A percentile compares a stretch with the other conserved stretches of the same genome.
These are phyloP conservation scores for Salvelinus alpinus DNA, from an alignment of 2,113 vertebrate species.

Conservation along the genomic window DNA sequence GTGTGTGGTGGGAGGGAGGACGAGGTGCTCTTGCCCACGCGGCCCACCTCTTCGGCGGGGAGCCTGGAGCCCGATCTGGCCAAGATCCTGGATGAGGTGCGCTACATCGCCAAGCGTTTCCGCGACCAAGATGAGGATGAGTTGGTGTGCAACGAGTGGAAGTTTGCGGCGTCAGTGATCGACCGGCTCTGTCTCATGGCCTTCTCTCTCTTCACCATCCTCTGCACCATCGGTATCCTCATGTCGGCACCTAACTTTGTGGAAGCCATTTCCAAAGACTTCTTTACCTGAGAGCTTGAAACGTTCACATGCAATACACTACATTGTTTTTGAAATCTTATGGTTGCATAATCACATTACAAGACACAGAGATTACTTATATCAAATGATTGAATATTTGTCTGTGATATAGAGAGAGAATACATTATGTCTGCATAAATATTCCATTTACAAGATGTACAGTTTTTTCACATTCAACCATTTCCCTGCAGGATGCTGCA, in stretches of 20 bases:
- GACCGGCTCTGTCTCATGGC: slow-evolving; percentile 94
- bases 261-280: slow-evolving; percentile 93
- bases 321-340: neutral
- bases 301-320: neutral
- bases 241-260: slow-evolving; percentile 95
- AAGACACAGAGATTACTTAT: neutral
- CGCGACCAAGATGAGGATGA: slow-evolving; percentile 85
- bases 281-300: slow-evolving; percentile 75
- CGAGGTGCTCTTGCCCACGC: slow-evolving; percentile 78
- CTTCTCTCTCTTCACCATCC: slow-evolving; percentile 90
- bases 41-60: slow-evolving; percentile 56
- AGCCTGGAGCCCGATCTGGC: slow-evolving; percentile 80
- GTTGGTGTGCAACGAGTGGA: slow-evolving; percentile 88
- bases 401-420: neutral
- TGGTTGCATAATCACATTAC: neutral
- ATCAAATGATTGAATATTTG: neutral
- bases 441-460: too few relatives aligned
- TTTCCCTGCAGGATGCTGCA: neutral
- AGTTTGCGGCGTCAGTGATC: slow-evolving; percentile 92
- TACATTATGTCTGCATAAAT: too few relatives aligned
- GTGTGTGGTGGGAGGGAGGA: slow-evolving; percentile 77
- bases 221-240: slow-evolving; percentile 93
- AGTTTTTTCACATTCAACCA: neutral
- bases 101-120: slow-evolving; percentile 88
- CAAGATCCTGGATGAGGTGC: slow-evolving; percentile 92